Conservation (phyloP, 2,797 vertebrate genomes). For the Sylvia borin region DNA sequence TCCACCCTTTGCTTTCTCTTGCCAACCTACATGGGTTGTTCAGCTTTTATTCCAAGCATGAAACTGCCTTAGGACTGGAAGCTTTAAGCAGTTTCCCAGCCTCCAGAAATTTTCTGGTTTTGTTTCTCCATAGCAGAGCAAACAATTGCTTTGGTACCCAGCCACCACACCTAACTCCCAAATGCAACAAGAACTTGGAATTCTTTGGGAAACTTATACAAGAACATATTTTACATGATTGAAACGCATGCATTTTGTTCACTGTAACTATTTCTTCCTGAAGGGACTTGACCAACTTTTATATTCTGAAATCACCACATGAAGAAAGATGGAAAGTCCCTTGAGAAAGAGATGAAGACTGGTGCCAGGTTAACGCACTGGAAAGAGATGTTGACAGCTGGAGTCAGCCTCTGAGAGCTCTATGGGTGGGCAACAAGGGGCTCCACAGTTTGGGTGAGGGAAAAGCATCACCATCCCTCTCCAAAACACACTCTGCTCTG, state of each 20-base stretch:
- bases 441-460: neutral
- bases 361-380: neutral
- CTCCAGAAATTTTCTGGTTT: slow-evolving; percentile 48
- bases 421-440: neutral
- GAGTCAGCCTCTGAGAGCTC: neutral
- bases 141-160: slow-evolving; percentile 23
- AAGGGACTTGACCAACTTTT: neutral
- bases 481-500: neutral
- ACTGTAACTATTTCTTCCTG: neutral
- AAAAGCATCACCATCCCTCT: neutral
- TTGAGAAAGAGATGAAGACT: neutral
- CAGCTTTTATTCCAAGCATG: slow-evolving; percentile 54
- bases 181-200: neutral
- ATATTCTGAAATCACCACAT: neutral
- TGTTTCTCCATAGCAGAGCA: slow-evolving; percentile 24
- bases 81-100: slow-evolving; percentile 57
- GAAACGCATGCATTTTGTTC: neutral
- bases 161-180: slow-evolving; percentile 33
- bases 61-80: slow-evolving; percentile 70
- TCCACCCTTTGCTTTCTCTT: slow-evolving; percentile 8
- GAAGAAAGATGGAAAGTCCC: neutral
- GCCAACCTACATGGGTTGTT: slow-evolving; percentile 2
- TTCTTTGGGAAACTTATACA: neutral
- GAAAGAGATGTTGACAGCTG: neutral
- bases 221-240: neutral